A percentile compares a stretch with the other conserved stretches of the same genome.
Conservation (phyloP, 2,797 vertebrate genomes). For the Tympanoctomys barrerae region DNA sequence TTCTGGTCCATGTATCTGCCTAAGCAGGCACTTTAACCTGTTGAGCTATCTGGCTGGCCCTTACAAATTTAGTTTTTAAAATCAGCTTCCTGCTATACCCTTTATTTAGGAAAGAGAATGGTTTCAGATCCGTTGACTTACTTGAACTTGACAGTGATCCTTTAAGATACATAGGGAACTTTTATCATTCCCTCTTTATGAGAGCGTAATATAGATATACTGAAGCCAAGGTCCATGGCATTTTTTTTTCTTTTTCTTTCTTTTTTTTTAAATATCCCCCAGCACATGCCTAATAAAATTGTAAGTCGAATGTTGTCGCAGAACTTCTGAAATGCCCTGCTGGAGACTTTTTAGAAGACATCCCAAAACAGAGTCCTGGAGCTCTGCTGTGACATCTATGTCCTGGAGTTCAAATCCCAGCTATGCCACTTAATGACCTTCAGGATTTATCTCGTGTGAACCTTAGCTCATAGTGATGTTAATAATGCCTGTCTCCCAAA, state of each 20-base stretch:
- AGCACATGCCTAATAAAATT: slow-evolving; percentile 41
- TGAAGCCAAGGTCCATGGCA: not conserved
- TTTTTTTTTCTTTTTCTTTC: not conserved
- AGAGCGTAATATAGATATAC: not conserved
- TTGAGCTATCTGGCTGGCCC: too few species aligned
- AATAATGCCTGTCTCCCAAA: not conserved
- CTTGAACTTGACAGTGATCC: slow-evolving; percentile 47
- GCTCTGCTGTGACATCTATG: too few species aligned
- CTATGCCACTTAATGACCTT: not conserved
- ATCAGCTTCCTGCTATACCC: not conserved
- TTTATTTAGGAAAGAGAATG: slow-evolving; percentile 4
- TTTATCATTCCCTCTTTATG: not conserved
- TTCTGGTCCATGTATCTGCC: too few species aligned
- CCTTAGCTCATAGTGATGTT: not conserved
- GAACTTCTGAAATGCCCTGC: not conserved
- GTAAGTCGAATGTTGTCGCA: not conserved
- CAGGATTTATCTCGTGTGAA: not conserved
- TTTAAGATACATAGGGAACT: not conserved
- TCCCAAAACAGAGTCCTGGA: not conserved
- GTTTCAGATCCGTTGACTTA: slow-evolving; percentile 14
- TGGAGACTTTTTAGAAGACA: not conserved
- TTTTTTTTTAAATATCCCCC: not conserved
- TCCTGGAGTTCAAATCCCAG: slow-evolving; percentile 9
- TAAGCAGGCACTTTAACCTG: too few species aligned
- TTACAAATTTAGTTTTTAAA: slow-evolving; percentile 40